phyloP scores from a whole-genome alignment of 92 coral and sea anemone genomes.

The Anthopleura xanthogrammica region DNA sequence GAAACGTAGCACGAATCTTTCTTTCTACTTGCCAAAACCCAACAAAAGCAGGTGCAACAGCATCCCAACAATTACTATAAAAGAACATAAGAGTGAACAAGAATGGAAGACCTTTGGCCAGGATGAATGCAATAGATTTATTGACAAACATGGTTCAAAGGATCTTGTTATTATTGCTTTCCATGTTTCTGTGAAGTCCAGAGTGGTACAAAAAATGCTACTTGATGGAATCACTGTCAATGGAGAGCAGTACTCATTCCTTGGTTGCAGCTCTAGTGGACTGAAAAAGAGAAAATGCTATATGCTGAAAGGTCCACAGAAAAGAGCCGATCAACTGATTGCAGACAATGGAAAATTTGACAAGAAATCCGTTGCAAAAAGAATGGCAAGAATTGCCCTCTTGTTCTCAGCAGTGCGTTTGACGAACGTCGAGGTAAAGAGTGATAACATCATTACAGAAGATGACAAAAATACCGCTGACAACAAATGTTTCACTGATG shows the following conservation, averaged over 20 bases:
- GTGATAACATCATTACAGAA: constrained; percentile 51
- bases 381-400: constrained; percentile 87
- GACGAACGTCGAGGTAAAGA: constrained; percentile 21
- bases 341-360: constrained; percentile 67
- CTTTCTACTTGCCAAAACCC: constrained; percentile 5
- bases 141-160: constrained; percentile 4
- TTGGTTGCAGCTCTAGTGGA: constrained; percentile 86
- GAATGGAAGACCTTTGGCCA: constrained; percentile 20
- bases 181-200: constrained; percentile 8
- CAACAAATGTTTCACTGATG: constrained; percentile 80
- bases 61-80: background rate
- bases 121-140: constrained; percentile 16
- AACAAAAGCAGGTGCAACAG: background rate
- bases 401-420: constrained; percentile 76
- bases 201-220: constrained; percentile 20
- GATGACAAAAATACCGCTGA: constrained; percentile 55
- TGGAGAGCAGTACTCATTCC: constrained; percentile 39
- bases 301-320: constrained; percentile 63
- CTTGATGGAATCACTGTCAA: constrained; percentile 18
- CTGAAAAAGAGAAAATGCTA: constrained; percentile 70
- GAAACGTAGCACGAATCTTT: background rate
- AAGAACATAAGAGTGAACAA: constrained; percentile 12
- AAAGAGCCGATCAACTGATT: constrained; percentile 54
- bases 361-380: constrained; percentile 66
- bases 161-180: constrained; percentile 13